Evolutionary conservation across 37 sponge, comb jelly and placozoan genomes (phyloP).

Genomic region (Beroe forskalii): DNA sequence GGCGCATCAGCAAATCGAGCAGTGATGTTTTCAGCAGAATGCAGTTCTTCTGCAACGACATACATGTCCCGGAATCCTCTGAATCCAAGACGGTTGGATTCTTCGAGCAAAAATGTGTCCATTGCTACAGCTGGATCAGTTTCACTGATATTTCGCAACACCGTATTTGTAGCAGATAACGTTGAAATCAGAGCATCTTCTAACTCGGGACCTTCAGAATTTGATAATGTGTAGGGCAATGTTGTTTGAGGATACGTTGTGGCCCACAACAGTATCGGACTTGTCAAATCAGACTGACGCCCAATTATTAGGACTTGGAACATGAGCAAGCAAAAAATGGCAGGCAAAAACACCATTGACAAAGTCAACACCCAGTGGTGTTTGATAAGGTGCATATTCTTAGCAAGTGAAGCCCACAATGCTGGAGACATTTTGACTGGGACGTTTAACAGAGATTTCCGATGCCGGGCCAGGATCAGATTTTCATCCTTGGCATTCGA

Average conservation of each 20-base stretch:
- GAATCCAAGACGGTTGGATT: neutral
- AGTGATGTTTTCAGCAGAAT: too few species aligned
- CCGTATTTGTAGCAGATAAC: too few species aligned
- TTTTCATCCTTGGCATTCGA: too few species aligned
- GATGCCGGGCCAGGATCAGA: too few species aligned
- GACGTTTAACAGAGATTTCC: too few species aligned
- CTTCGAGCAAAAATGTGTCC: too few species aligned
- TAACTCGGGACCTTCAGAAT: too few species aligned
- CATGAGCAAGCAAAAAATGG: slow-evolving; percentile 7
- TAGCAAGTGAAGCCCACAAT: slow-evolving; percentile 2
- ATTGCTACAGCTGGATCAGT: too few species aligned
- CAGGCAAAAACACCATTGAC: slow-evolving; percentile 4
- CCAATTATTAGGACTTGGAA: neutral
- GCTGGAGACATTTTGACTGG: neutral
- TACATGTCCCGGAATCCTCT: neutral
- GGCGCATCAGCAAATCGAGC: neutral
- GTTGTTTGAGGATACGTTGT: neutral
- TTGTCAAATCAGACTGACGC: neutral
- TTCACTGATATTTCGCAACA: too few species aligned
- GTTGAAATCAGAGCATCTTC: too few species aligned
- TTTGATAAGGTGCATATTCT: neutral
- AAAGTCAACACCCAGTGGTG: neutral
- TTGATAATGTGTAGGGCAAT: too few species aligned
- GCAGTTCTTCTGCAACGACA: neutral
- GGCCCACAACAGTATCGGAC: neutral